These are phyloP conservation scores for Remorina albescens DNA, from an alignment of 2,797 vertebrate species.

Conservation along the genomic window DNA sequence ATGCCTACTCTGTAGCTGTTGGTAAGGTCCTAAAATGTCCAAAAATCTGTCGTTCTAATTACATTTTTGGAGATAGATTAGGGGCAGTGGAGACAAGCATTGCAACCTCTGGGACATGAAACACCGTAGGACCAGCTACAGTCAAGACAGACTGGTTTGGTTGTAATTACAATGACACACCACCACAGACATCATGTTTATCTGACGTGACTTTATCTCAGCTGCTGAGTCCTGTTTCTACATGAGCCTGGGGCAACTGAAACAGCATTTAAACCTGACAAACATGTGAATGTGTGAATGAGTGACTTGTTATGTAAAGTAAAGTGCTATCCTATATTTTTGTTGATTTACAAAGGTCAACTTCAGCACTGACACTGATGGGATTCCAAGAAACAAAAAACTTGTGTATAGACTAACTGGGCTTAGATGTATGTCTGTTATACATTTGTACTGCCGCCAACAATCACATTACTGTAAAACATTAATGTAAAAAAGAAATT, in stretches of 20 bases:
- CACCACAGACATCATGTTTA: constrained; percentile 66
- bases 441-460: not conserved
- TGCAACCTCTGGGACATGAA: constrained; percentile 69
- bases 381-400: too few relatives aligned
- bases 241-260: constrained; percentile 63
- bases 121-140: constrained; percentile 72
- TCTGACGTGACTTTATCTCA: constrained; percentile 69
- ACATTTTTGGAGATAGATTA: constrained; percentile 33
- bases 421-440: not conserved
- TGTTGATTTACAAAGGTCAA: not conserved
- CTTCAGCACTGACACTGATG: not conserved
- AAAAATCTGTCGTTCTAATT: constrained; percentile 45
- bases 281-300: constrained; percentile 40
- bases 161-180: constrained; percentile 70
- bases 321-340: too few relatives aligned
- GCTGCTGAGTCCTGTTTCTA: constrained; percentile 68
- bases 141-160: constrained; percentile 76
- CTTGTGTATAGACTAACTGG: not conserved
- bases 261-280: constrained; percentile 39
- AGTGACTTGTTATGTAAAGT: too few relatives aligned
- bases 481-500: not conserved
- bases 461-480: too few relatives aligned
- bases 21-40: constrained; percentile 4
- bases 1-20: not conserved
- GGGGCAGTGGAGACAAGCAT: constrained; percentile 55